phyloP scores from a whole-genome alignment of 2,113 vertebrate genomes.

The Nycticebus coucang region DNA sequence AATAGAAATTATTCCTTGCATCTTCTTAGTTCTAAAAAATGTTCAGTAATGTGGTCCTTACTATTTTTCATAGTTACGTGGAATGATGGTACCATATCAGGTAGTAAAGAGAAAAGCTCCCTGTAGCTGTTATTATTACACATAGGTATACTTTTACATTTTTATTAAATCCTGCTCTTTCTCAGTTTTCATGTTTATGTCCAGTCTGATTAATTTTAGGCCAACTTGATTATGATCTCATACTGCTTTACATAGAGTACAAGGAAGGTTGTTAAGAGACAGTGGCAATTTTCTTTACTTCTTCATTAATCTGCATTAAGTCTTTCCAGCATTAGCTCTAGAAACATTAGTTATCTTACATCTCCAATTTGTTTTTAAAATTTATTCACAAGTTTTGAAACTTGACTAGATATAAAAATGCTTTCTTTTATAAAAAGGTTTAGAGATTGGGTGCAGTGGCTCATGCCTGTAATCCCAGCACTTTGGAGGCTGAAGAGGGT shows the following conservation, averaged over 20 bases:
- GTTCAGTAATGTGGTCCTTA: neutral
- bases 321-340: constrained; percentile 11
- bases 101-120: neutral
- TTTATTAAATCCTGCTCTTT: constrained; percentile 29
- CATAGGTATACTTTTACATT: neutral
- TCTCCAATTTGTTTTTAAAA: constrained; percentile 56
- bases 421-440: constrained; percentile 54
- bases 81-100: neutral
- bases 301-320: constrained; percentile 22
- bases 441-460: neutral
- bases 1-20: too few relatives aligned
- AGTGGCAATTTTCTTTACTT: constrained; percentile 45
- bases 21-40: neutral
- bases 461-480: too few relatives aligned
- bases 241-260: constrained; percentile 9
- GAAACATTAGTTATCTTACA: constrained; percentile 50
- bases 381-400: constrained; percentile 52
- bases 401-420: constrained; percentile 64
- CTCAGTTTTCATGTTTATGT: neutral
- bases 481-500: too few relatives aligned
- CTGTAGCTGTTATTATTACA: neutral
- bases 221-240: neutral
- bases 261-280: constrained; percentile 1
- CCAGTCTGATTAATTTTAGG: constrained; percentile 17
- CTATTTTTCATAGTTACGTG: neutral